Evolutionary conservation across 2,888 invertebrate species (phyloP).

Genomic region (Dolichopus griseipennis): DNA sequence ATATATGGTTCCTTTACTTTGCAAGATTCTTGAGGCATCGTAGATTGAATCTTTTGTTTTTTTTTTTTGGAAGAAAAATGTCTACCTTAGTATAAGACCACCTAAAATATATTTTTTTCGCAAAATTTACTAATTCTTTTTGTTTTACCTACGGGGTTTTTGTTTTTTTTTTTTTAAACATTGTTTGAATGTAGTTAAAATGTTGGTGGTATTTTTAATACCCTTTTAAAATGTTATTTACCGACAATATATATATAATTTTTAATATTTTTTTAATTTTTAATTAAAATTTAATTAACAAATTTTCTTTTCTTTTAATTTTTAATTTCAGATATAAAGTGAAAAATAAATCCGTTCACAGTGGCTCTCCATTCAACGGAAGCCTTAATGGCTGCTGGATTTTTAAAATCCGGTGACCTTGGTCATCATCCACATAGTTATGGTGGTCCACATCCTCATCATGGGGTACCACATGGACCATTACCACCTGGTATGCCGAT

Average conservation of each 20-base stretch:
- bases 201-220: too few species aligned
- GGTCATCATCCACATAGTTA: conserved; percentile 44
- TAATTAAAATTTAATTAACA: background rate
- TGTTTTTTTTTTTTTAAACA: too few species aligned
- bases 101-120: too few species aligned
- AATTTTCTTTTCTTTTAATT: background rate
- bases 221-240: background rate
- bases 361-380: conserved; percentile 45
- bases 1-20: too few species aligned
- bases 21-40: too few species aligned
- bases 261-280: background rate
- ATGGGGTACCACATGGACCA: conserved; percentile 41
- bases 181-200: too few species aligned
- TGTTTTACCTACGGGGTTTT: too few species aligned
- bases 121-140: too few species aligned
- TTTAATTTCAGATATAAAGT: conserved; percentile 9
- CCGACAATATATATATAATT: background rate
- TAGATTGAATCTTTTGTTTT: too few species aligned
- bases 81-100: too few species aligned
- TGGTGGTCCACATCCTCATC: conserved; percentile 44
- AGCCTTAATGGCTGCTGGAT: conserved; percentile 45
- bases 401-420: conserved; percentile 42
- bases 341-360: conserved; percentile 34
- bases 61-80: too few species aligned
- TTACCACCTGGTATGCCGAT: conserved; percentile 45